Conservation (phyloP, 2,888 invertebrate genomes). For the Galerucella calmariensis region DNA sequence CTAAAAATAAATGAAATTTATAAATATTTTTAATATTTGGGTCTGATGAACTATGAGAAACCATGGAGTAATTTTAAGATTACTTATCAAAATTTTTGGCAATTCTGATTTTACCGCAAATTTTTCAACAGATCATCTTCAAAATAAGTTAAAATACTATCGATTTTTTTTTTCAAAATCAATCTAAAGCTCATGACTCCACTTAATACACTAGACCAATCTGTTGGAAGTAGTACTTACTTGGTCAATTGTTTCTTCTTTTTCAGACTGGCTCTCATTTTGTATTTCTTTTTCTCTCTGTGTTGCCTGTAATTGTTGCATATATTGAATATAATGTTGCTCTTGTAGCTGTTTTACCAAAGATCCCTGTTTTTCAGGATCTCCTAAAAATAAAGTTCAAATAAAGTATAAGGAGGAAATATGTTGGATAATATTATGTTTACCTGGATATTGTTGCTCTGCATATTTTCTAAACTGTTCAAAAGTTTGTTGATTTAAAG, state of each 20-base stretch:
- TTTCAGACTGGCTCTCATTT: slow-evolving; percentile 37
- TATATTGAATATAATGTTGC: slow-evolving; percentile 98
- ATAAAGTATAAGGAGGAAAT: not conserved
- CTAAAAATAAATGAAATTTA: slow-evolving; percentile 17
- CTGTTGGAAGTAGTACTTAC: slow-evolving; percentile 24
- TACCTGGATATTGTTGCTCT: slow-evolving; percentile 87
- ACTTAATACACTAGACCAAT: slow-evolving; percentile 8
- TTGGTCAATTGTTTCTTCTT: slow-evolving; percentile 41
- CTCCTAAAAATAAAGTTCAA: slow-evolving; percentile 61
- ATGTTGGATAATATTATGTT: slow-evolving; percentile 27
- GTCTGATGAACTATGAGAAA: too few relatives aligned
- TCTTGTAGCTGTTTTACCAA: slow-evolving; percentile 96
- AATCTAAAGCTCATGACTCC: too few relatives aligned
- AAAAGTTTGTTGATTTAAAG: slow-evolving; percentile 94
- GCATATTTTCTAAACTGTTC: slow-evolving; percentile 90
- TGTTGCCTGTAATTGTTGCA: slow-evolving; percentile 86
- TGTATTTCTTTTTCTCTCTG: slow-evolving; percentile 56
- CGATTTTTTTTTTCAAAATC: too few relatives aligned
- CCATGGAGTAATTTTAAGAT: too few relatives aligned
- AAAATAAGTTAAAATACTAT: too few relatives aligned
- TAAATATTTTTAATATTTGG: slow-evolving; percentile 38
- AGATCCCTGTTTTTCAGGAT: slow-evolving; percentile 91
- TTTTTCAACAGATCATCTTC: too few relatives aligned
- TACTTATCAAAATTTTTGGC: too few relatives aligned
- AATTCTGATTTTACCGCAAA: too few relatives aligned